Conservation (phyloP, 2,888 invertebrate genomes). For the Isoperla grammatica region DNA sequence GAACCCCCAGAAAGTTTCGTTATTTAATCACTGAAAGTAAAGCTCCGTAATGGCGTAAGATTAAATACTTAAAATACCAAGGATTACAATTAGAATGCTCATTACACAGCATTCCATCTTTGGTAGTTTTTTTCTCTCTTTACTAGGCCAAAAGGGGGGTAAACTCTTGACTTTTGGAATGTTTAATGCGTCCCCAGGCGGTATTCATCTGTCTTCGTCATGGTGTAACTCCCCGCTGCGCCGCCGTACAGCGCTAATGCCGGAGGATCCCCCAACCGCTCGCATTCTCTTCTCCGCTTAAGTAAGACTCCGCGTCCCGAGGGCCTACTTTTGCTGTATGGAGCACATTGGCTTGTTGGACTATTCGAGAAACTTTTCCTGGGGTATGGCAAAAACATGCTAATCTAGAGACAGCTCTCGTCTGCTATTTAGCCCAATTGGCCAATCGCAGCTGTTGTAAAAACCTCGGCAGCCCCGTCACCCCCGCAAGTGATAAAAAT, state of each 20-base stretch:
- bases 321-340: neutral
- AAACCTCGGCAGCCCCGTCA: neutral
- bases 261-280: neutral
- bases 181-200: constrained; percentile 17
- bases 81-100: neutral
- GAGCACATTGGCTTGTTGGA: neutral
- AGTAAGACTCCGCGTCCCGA: neutral
- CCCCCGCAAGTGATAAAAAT: no score
- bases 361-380: neutral
- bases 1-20: neutral
- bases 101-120: neutral
- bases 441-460: neutral
- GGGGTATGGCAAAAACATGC: neutral
- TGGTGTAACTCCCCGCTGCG: neutral
- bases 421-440: neutral
- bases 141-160: neutral
- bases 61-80: constrained; percentile 1
- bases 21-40: neutral
- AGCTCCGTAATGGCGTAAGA: neutral
- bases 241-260: neutral
- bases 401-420: neutral
- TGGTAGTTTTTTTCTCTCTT: neutral
- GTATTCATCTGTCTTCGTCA: constrained; percentile 20
- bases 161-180: constrained; percentile 12
- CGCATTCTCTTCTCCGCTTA: neutral